Evolutionary conservation across 2,797 vertebrate genomes (phyloP), one percentile per base, ranked within the genome.

Genomic region (Alca torda): DNA sequence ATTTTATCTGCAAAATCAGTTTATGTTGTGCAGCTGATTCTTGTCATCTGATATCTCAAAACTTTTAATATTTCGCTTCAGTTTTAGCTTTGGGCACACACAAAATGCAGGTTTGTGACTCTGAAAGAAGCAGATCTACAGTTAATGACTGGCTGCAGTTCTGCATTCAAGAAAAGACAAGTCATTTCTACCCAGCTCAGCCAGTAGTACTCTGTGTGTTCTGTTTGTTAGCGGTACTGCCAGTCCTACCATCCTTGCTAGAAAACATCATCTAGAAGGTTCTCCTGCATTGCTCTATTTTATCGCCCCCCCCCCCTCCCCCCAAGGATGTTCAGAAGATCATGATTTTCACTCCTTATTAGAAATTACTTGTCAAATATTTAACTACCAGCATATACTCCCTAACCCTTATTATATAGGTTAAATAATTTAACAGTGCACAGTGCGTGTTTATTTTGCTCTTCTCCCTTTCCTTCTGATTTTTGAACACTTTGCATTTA

Each of bases 1-100:
- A 76, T 53, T 89, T 88, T 82, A 65, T 74, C 59, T 93, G 67
- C 39, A 95, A 90, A 92, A 87, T 84, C 63, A 59, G 5, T 89
- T 92, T 67, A 35, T 74, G 35, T 79, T 87, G 35, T 79, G 35
- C n/a, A 87, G 50, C 51, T 82, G 74, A 92, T 92, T 92, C 70
- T 79, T 84, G 80, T 90, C 51, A 79, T 94, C 69, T 90, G 28
- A 79, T 92, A 48, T 56, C 56, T 67, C 74, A 82, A 82, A 82
- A 51, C n/a, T 77, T 93, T 39, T 77, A 56, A 35, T 74, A 82
- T 67, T 90, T 90, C 43, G 33, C 35, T 93, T 92, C 8, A 35
- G 59, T 25, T 76, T 88, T 45, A 63, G 31, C 43, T 82, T 13
- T 24, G 16, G 43, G 6, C 19, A 63, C 14, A 11, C 45, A 63